phyloP scores from a whole-genome alignment of 2,113 vertebrate species.

The Seriola quinqueradiata region DNA sequence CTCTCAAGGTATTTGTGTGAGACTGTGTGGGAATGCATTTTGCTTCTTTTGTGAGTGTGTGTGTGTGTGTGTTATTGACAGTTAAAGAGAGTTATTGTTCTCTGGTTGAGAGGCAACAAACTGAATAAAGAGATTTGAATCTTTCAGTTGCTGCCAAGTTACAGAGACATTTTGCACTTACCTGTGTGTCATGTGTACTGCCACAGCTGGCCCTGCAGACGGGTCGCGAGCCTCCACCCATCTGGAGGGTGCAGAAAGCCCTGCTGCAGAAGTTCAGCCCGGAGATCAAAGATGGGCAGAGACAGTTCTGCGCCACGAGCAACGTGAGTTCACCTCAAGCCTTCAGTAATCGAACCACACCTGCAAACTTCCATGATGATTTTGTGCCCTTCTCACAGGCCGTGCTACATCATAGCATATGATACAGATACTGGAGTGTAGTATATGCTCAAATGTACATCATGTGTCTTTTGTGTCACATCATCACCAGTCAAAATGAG shows the following conservation, averaged over 20 bases:
- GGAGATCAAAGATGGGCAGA: constrained; percentile 94
- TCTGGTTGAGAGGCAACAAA: background rate
- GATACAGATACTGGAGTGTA: background rate
- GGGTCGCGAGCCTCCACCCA: constrained; percentile 92
- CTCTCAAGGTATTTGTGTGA: constrained; percentile 86
- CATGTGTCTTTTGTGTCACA: background rate
- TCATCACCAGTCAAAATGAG: background rate
- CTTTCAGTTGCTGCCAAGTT: background rate
- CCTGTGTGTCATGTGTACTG: constrained; percentile 16
- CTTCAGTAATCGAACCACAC: constrained; percentile 10
- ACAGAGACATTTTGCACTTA: background rate
- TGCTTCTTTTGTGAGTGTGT: background rate
- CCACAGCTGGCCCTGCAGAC: constrained; percentile 90
- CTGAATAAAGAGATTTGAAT: background rate
- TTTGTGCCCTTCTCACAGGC: background rate
- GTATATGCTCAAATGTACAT: background rate
- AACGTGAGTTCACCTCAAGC: constrained; percentile 86
- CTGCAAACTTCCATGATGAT: background rate
- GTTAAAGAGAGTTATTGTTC: background rate
- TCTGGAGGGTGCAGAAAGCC: constrained; percentile 95
- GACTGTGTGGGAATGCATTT: background rate
- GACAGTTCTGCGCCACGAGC: constrained; percentile 95
- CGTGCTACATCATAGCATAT: background rate
- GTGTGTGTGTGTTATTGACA: background rate
- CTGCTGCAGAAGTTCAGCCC: constrained; percentile 95